phyloP scores from a whole-genome alignment of 2,888 invertebrate species.

The Tenodera sinensis region DNA sequence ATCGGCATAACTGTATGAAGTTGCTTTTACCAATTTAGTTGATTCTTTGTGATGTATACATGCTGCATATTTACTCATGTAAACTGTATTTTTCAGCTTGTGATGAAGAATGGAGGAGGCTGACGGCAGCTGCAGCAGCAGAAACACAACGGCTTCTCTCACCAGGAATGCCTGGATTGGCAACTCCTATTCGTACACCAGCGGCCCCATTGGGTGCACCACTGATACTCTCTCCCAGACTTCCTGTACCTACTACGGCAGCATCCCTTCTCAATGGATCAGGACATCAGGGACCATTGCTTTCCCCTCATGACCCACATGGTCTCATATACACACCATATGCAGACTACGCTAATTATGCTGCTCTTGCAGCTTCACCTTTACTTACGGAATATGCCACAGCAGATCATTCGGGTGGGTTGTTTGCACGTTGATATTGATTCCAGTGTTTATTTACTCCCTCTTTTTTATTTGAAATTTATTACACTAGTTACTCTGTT shows the following conservation, averaged over 20 bases:
- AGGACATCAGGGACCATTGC: slow-evolving; percentile 56
- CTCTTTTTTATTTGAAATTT: not conserved
- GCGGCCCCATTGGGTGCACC: slow-evolving; percentile 86
- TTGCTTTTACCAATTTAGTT: no score
- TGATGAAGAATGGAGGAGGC: slow-evolving; percentile 82
- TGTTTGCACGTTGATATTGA: slow-evolving; percentile 76
- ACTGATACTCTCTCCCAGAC: slow-evolving; percentile 84
- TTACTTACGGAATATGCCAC: slow-evolving; percentile 78
- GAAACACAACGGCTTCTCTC: slow-evolving; percentile 73
- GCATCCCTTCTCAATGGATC: slow-evolving; percentile 59
- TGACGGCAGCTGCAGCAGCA: slow-evolving; percentile 72
- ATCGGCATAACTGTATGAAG: no score
- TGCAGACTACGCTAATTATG: slow-evolving; percentile 87
- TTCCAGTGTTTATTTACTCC: slow-evolving; percentile 39
- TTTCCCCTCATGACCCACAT: slow-evolving; percentile 69
- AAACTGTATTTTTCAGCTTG: slow-evolving; percentile 53
- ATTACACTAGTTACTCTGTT: not conserved
- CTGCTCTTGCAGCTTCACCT: slow-evolving; percentile 75
- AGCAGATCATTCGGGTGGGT: slow-evolving; percentile 95
- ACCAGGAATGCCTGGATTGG: slow-evolving; percentile 60
- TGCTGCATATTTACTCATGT: not conserved
- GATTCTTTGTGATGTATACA: not conserved
- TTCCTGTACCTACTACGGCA: slow-evolving; percentile 77
- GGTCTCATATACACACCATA: slow-evolving; percentile 83
- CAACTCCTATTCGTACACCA: slow-evolving; percentile 59